A percentile compares a stretch with the other conserved stretches of the same genome.
These are phyloP conservation scores for Pseudonaja textilis DNA, from an alignment of 2,113 vertebrate species.

Conservation along the genomic window DNA sequence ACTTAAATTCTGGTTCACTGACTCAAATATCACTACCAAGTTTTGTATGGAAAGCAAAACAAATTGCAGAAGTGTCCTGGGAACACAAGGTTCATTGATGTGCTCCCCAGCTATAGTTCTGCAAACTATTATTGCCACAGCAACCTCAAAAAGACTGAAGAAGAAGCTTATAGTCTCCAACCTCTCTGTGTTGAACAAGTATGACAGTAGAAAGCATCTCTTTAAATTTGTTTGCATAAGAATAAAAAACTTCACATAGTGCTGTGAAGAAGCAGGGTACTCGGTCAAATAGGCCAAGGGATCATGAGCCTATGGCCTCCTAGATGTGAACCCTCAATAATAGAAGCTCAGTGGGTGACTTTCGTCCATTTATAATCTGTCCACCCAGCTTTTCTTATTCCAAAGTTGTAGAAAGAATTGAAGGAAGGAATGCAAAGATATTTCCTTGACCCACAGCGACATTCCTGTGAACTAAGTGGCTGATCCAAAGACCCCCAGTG, in stretches of 20 bases:
- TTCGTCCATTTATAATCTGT: background rate
- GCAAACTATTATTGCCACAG: background rate
- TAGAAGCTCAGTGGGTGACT: background rate
- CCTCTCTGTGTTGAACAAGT: background rate
- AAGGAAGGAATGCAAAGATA: background rate
- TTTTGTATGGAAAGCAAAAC: slow-evolving; percentile 20
- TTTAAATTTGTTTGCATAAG: background rate
- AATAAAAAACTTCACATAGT: background rate
- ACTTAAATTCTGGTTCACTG: slow-evolving; percentile 7
- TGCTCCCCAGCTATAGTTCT: slow-evolving; percentile 7
- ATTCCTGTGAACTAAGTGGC: background rate
- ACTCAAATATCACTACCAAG: slow-evolving; percentile 8
- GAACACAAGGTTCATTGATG: slow-evolving; percentile 17
- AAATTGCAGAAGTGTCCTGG: background rate
- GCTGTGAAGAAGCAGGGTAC: background rate
- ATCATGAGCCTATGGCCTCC: background rate
- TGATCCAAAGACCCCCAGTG: background rate
- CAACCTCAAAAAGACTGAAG: background rate
- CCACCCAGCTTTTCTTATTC: background rate
- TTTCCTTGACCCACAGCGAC: background rate
- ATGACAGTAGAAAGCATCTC: background rate
- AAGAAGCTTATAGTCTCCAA: background rate
- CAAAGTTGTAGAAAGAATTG: background rate
- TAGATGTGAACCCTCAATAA: background rate
- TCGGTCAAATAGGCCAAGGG: background rate